Evolutionary conservation across 2,888 invertebrate genomes (phyloP), one percentile per base, ranked within the genome.

Genomic region (Diarsia brunnea): DNA sequence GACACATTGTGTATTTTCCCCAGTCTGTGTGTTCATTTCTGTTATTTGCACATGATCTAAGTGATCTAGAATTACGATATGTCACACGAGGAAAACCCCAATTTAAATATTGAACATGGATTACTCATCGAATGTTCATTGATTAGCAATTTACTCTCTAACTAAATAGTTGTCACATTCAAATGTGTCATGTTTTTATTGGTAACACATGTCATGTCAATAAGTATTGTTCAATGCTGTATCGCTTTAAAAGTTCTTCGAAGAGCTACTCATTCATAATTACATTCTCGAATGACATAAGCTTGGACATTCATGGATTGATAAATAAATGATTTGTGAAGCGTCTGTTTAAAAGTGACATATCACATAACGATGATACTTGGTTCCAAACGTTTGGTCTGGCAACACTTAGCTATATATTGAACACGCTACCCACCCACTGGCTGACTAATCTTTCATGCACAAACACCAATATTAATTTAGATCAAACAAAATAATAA

Each of bases 181-280:
- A 73, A 84, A 84, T 89, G 80, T 88, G 82, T 87, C 87, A 88
- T 75, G 53, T 67, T 73, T 76, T 85, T 82, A 87, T 84, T 79
- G 47, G 71, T 72, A 82, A 79, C 88, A 88, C 69, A 82, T 87
- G 84, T 69, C 69, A 82, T 87, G 84, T 69, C 61, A 79, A 55
- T 75, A 69, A 49, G 51, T 64, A 69, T 38, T 75, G 45, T 65
- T 64, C 19, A 49, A 69, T 73, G 49, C 27, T 43, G 45, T 67
- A 66, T 73, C 66, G 27, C 58, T 80, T 69, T 63, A 16, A 60
- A 73, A 72, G 43, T 84, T 87, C 85, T 72, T 68, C 68, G 84
- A 87, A 87, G 53, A 65, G 67, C 78, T 82, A 73, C 74, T 78
- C 51, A 85, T 69, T 81, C 14, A n/a, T 66, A 65, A 75, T 69